These are phyloP conservation scores for Ophioninae sp. DNA, from an alignment of 2,888 invertebrate genomes.

Conservation along the genomic window DNA sequence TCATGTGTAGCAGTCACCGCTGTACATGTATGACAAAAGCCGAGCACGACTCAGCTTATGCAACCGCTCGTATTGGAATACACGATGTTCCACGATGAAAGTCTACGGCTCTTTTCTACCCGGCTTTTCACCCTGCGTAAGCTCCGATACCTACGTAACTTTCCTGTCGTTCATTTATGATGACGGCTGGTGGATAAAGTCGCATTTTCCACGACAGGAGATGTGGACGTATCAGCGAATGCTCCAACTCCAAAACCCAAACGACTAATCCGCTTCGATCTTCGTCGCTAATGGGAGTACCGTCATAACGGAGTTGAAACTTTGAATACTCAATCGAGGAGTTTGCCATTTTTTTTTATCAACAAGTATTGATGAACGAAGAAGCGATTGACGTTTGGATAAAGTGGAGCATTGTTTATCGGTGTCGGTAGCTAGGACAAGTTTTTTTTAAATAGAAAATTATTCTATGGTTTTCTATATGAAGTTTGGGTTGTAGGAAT, in stretches of 20 bases:
- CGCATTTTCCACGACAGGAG: slow-evolving; percentile 29
- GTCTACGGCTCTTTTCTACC: slow-evolving; percentile 45
- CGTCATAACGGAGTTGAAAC: not conserved
- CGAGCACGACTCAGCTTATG: slow-evolving; percentile 11
- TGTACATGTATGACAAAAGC: slow-evolving; percentile 26
- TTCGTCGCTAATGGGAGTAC: not conserved
- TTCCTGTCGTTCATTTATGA: slow-evolving; percentile 32
- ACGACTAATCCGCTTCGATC: no score
- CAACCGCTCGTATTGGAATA: slow-evolving; percentile 17
- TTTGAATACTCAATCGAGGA: not conserved
- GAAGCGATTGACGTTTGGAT: no score
- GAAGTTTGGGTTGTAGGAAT: no score
- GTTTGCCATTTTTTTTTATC: no score
- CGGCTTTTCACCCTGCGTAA: slow-evolving; percentile 28
- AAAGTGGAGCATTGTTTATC: no score
- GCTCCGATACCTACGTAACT: slow-evolving; percentile 47
- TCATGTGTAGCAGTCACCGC: slow-evolving; percentile 65
- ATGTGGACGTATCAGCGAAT: slow-evolving; percentile 32
- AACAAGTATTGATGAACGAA: no score
- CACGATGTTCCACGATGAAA: slow-evolving; percentile 12
- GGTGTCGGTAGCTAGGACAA: no score
- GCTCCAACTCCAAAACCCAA: no score
- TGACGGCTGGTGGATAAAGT: slow-evolving; percentile 30
- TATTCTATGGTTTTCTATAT: no score
- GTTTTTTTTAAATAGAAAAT: no score